These are phyloP conservation scores for Eretmocerus hayati DNA, from an alignment of 2,888 invertebrate genomes.

Conservation along the genomic window DNA sequence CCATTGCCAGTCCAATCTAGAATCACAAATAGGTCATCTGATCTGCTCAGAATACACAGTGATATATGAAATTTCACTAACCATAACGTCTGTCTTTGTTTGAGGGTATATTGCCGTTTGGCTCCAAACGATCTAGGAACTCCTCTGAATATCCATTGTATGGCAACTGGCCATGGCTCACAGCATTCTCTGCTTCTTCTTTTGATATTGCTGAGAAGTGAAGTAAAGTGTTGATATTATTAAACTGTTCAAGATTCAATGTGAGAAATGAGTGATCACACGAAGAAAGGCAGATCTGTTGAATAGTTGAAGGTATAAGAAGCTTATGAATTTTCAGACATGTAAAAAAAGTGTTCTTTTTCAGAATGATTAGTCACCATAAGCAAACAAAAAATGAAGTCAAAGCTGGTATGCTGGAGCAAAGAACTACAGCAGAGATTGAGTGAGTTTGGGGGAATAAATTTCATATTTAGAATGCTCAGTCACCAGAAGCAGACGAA, in stretches of 20 bases:
- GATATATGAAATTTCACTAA: conserved; percentile 33
- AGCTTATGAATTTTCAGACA: not conserved
- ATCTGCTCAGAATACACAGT: not conserved
- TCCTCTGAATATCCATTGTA: conserved; percentile 92
- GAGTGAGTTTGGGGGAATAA: not conserved
- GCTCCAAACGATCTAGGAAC: conserved; percentile 87
- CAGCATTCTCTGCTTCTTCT: conserved; percentile 74
- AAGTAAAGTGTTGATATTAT: conserved; percentile 40
- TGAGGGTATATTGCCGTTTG: conserved; percentile 86
- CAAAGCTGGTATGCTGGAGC: too few relatives aligned
- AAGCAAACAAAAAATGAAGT: not conserved
- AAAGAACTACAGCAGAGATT: too few relatives aligned
- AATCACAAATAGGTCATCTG: not conserved
- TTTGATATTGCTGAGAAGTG: conserved; percentile 79
- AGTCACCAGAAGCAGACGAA: not conserved
- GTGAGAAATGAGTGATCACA: too few relatives aligned
- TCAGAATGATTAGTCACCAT: not conserved
- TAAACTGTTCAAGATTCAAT: too few relatives aligned
- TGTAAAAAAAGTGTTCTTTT: too few relatives aligned
- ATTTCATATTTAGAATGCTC: not conserved
- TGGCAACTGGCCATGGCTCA: conserved; percentile 71
- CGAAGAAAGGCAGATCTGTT: too few relatives aligned
- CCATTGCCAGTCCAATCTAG: conserved; percentile 70
- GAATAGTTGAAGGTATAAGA: not conserved
- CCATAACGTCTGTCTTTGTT: conserved; percentile 74